Conservation (phyloP, 2,113 vertebrate genomes). For the Edolisoma coerulescens region DNA sequence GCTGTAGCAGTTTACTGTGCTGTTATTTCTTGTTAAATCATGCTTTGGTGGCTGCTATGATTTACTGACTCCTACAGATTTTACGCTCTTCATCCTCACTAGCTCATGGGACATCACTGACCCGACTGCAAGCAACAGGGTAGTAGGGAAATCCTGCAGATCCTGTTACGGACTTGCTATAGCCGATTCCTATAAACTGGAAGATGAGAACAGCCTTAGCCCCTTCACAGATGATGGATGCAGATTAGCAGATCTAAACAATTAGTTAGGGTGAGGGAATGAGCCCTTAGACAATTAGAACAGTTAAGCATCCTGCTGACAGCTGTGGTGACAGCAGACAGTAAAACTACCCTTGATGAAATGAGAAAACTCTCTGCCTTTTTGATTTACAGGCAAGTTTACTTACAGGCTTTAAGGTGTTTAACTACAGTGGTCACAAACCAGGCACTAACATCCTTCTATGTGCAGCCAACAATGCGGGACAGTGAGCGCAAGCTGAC, state of each 20-base stretch:
- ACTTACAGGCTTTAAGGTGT: conserved; percentile 51
- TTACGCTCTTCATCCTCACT: not conserved
- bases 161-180: not conserved
- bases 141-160: not conserved
- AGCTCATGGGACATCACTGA: not conserved
- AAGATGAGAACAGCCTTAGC: conserved; percentile 41
- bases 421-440: conserved; percentile 33
- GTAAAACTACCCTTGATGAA: conserved; percentile 65
- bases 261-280: conserved; percentile 72
- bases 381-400: conserved; percentile 65
- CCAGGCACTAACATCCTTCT: not conserved
- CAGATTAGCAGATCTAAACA: conserved; percentile 75
- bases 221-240: conserved; percentile 65
- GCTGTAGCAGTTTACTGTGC: not conserved
- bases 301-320: conserved; percentile 70
- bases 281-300: conserved; percentile 71
- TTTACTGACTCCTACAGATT: not conserved
- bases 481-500: not conserved
- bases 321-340: conserved; percentile 75
- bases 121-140: not conserved
- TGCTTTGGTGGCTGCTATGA: not conserved
- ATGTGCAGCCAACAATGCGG: not conserved
- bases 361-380: conserved; percentile 54
- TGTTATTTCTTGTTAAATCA: not conserved
- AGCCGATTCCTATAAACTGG: conserved; percentile 57